Conservation (phyloP, 1,140 invertebrate genomes). For the Acromyrmex heyeri region DNA sequence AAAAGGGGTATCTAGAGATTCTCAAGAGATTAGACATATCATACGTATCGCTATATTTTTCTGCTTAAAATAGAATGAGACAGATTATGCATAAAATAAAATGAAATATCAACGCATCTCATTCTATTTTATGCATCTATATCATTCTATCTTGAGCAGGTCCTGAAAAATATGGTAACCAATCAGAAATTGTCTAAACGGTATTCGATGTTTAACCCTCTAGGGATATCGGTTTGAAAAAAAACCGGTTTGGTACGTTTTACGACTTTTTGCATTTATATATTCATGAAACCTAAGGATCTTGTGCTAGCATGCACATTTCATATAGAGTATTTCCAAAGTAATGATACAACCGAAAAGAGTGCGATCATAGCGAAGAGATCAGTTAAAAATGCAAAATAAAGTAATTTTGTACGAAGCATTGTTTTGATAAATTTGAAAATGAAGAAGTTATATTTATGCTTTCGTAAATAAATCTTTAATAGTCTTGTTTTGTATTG, state of each 20-base stretch:
- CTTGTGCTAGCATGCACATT: not conserved
- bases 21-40: too few species aligned
- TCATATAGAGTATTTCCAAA: not conserved
- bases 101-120: too few species aligned
- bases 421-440: not conserved
- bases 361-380: not conserved
- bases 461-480: not conserved
- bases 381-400: not conserved
- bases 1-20: not conserved
- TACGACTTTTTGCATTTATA: not conserved
- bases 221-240: not conserved
- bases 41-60: too few species aligned
- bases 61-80: too few species aligned
- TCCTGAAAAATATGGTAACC: too few species aligned
- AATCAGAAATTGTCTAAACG: too few species aligned
- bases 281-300: not conserved
- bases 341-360: not conserved
- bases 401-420: not conserved
- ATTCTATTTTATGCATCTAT: too few species aligned
- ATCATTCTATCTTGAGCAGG: too few species aligned
- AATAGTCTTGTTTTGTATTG: not conserved
- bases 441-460: not conserved
- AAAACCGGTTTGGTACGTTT: not conserved
- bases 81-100: too few species aligned
- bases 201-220: too few species aligned